Evolutionary conservation across 2,888 invertebrate species (phyloP), one percentile per base, ranked within the genome.

Genomic region (Drosophila nr. perissopoda): DNA sequence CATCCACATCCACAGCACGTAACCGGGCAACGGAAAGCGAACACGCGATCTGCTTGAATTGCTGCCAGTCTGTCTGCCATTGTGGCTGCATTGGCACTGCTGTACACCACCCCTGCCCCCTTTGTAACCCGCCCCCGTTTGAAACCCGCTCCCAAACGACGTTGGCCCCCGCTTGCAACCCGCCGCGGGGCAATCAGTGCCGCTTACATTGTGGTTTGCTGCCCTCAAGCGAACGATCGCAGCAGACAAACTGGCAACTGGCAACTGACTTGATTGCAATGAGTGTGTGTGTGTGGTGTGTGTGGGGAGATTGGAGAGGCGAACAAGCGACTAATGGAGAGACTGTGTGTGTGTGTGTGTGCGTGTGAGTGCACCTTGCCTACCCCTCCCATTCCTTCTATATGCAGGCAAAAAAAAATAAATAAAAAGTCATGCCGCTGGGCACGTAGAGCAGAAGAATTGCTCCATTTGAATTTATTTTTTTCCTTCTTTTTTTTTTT

Each of bases 1-100:
- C 68, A 68, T 34, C 56, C 58, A 71, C 68, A 68, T 36, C 56
- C 72, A 78, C 69, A 45, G 45, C 45, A 81, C 63, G 60, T 69
- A 71, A 68, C 58, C 58, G 67, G 52, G 49, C 62, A 67, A 67
- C 84, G 82, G 80, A 87, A 83, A 84, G 73, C 74, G 80, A 87
- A 89, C 86, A 78, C 82, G 83, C 78, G 80, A 89, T 89, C 77
- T 67, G 64, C 75, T 66, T 81, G 73, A 72, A 75, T 73, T 86
- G 85, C 74, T 82, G 88, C 90, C 89, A 87, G 79, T 82, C 86
- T 89, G 87, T 87, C 87, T 87, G 89, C 89, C 84, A 76, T 76
- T 80, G 80, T 83, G 75, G 66, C 77, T 72, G 73, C 69, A 67
- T 45, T 36, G 11, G 27, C 45, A 45, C 45, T 16, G 25, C 45